Conservation (phyloP, 2,888 invertebrate species). For the Limenitis camilla region DNA sequence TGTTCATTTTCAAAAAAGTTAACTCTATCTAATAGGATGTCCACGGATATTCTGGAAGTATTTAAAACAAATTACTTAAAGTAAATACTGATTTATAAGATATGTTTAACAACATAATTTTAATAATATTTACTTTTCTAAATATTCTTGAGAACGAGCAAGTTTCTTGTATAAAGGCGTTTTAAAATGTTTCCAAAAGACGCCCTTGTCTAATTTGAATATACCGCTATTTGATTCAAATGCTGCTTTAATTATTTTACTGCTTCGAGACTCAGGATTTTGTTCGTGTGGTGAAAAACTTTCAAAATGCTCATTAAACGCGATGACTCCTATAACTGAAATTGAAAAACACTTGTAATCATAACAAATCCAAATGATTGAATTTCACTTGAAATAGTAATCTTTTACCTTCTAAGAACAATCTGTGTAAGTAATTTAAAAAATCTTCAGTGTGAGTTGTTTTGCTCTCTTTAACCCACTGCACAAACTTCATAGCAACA, state of each 20-base stretch:
- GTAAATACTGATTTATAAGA: neutral
- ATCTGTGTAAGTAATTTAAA: conserved; percentile 78
- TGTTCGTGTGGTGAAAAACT: conserved; percentile 79
- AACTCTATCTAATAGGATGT: conserved; percentile 76
- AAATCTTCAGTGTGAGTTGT: conserved; percentile 71
- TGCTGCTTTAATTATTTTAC: conserved; percentile 81
- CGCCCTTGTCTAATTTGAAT: conserved; percentile 80
- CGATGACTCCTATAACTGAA: conserved; percentile 83
- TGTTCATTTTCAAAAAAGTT: conserved; percentile 56
- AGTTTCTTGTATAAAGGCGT: conserved; percentile 83
- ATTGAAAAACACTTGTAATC: conserved; percentile 23
- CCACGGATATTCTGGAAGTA: conserved; percentile 75
- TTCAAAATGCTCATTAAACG: conserved; percentile 80
- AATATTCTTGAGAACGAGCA: conserved; percentile 78
- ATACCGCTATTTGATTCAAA: conserved; percentile 82
- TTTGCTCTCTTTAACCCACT: conserved; percentile 47
- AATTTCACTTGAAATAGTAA: neutral
- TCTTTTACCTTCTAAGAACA: conserved; percentile 85
- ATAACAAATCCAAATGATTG: neutral
- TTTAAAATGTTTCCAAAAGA: conserved; percentile 81
- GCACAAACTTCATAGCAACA: conserved; percentile 79
- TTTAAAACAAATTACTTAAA: neutral
- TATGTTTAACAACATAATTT: neutral
- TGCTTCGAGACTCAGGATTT: conserved; percentile 75
- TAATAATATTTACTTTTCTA: conserved; percentile 72